Percentiles rank a stretch among this genome's conserved stretches.
Conservation (phyloP, 1,140 invertebrate genomes). For the Anoplophora glabripennis region DNA sequence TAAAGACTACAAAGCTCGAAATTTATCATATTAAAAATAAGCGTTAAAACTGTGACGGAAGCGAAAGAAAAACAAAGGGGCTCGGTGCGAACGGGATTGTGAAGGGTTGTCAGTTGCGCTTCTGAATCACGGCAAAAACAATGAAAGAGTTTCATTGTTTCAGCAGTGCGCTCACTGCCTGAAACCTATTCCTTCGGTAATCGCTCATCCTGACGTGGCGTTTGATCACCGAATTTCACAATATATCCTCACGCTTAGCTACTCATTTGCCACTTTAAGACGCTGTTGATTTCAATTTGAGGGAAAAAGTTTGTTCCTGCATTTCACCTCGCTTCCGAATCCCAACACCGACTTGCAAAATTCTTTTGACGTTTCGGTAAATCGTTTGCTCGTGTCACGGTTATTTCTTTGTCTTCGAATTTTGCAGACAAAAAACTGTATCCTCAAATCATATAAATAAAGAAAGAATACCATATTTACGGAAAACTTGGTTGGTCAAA, state of each 20-base stretch:
- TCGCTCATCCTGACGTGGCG: constrained; percentile 40
- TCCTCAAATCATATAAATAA: no score
- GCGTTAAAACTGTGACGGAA: constrained; percentile 45
- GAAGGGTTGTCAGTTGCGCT: constrained; percentile 46
- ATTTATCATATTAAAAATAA: constrained; percentile 52
- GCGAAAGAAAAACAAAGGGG: constrained; percentile 48
- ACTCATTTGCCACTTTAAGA: constrained; percentile 8
- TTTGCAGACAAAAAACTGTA: no score
- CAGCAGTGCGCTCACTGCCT: constrained; percentile 29
- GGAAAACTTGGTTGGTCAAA: no score
- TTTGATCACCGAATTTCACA: constrained; percentile 30
- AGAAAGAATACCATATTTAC: no score
- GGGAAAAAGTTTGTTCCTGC: not conserved
- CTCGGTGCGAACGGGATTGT: constrained; percentile 38
- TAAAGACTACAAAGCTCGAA: constrained; percentile 49
- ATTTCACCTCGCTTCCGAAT: not conserved
- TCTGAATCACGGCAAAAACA: constrained; percentile 46
- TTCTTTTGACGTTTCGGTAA: no score
- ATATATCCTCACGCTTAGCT: constrained; percentile 7
- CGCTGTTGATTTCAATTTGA: constrained; percentile 8
- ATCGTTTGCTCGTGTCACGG: no score
- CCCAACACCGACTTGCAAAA: no score
- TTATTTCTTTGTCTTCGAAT: no score
- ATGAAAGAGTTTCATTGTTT: constrained; percentile 49
- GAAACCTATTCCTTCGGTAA: constrained; percentile 37